Base-by-base conservation (phyloP, 1,140 invertebrate genomes). In the Dufourea novaeangliae region DNA sequence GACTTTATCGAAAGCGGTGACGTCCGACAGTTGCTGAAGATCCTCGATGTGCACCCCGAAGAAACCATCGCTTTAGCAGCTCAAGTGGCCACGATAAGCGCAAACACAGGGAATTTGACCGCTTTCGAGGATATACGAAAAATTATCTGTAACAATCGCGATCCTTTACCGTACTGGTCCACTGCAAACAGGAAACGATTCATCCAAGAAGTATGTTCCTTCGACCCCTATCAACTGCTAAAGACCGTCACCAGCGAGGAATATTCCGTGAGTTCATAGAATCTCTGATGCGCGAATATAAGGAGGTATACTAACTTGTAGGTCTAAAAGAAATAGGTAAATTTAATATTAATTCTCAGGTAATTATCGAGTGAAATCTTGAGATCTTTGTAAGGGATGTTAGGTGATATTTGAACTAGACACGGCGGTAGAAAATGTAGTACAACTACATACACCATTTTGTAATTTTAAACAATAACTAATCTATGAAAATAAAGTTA, bases 181-280 rank as follows among this genome's bases (percentile, higher is more conserved):
- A 61, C 73, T 32, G 27, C 63, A 1, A 86, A 86, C 8, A 83
- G 81, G 17, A 86, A 67, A 32, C 78, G 71, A 39, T 92, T 91
- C 61, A 61, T 92, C n/a, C 76, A 84, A 4, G 76, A 86, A 67
- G 12, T 92, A 34, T 92, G 91, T 32, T 86, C 87, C 4, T 91
- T 90, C 78, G 90, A 91, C 79, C 86, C 86, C 29, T 84, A 86
- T 56, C 87, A 91, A 61, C 64, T 92, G 4, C 41, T 92, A 37
- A 86, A 77, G 20, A 75, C 81, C 5, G 77, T 85, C 41, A 92
- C 90, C 17, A 91, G 88, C 63, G 79, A 87, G 8, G 86, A 91
- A 62, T 91, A 86, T 67, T 76, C 75, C 50, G 89, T 89, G 76
- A 85, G 88, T 86, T 34, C n/a, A n/a, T n/a, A n/a, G n/a, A n/a